Base-by-base conservation (phyloP, 2,113 vertebrate genomes). In the Corythornis cristatus region DNA sequence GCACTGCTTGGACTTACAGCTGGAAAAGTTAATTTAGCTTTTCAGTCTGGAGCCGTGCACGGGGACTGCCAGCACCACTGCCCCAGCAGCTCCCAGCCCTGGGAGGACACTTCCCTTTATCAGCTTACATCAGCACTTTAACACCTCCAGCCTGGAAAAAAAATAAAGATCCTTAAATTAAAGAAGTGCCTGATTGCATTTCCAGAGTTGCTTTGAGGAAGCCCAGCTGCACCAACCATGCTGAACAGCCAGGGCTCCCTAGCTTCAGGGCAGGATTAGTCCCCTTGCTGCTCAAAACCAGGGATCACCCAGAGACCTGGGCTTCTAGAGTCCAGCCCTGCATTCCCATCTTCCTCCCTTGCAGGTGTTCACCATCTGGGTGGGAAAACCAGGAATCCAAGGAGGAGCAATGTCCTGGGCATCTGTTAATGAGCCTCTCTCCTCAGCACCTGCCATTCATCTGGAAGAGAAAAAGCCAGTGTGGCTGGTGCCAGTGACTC, bases 21-120 rank as follows among this genome's bases (percentile, higher is more conserved):
- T 94, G 93, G 93, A 89, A 95, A 96, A 94, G 72, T 67, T 53
- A 83, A 56, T 89, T 93, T 76, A 74, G 64, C 91, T 67, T 67
- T 40, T 77, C 81, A 86, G 82, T 56, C 72, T 87, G 86, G 91
- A 80, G 57, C 62, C 5, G 53, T 0, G 3, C 50, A 48, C 6
- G 8, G 9, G 75, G 75, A 46, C 56, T 29, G 72, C 35, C 80
- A 58, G 9, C 3, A 3, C 40, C 86, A 73, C 2, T 4, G 40
- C 42, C 68, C 68, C 71, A 10, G 6, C 3, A 10, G 73, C 57
- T 62, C 72, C 17, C 46, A 54, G 15, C n/a, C 61, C 90, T 50
- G 70, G 61, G 76, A 53, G 61, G 73, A 37, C 7, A 90, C 42
- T 57, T 64, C 35, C 46, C 45, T 83, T 85, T 76, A 18, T 37